Conservation (phyloP, 92 coral and sea anemone genomes). For the Porites lobata region DNA sequence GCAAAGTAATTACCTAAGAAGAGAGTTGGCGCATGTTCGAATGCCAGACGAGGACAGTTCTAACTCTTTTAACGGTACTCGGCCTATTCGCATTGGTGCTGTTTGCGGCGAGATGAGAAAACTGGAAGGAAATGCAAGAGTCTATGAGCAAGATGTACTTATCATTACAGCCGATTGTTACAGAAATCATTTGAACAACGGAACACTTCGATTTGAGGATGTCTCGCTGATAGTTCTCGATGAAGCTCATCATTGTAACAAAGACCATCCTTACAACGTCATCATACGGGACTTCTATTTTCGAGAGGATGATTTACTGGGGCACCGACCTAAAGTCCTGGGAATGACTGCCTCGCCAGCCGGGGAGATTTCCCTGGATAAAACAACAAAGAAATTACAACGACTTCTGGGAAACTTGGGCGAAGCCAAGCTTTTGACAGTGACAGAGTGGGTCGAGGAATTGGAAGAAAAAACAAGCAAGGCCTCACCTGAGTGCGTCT, state of each 20-base stretch:
- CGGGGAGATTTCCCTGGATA: constrained; percentile 84
- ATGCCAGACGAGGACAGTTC: constrained; percentile 42
- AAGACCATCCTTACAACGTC: constrained; percentile 93
- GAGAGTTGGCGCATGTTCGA: constrained; percentile 72
- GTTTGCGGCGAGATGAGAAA: constrained; percentile 94
- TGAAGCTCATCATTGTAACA: constrained; percentile 91
- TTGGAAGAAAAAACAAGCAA: constrained; percentile 77
- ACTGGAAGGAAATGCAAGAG: constrained; percentile 82
- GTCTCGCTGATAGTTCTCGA: constrained; percentile 88
- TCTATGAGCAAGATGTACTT: constrained; percentile 90
- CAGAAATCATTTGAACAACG: constrained; percentile 88
- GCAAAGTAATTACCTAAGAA: constrained; percentile 81
- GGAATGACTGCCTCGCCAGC: constrained; percentile 94
- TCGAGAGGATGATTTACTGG: constrained; percentile 48
- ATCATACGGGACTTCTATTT: constrained; percentile 92
- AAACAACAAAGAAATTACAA: constrained; percentile 83
- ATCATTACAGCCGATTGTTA: constrained; percentile 94
- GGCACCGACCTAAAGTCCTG: constrained; percentile 86
- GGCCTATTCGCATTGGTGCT: constrained; percentile 91
- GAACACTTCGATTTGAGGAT: constrained; percentile 91
- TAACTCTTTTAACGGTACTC: constrained; percentile 30
- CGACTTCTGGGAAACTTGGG: constrained; percentile 82
- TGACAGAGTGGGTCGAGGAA: constrained; percentile 61
- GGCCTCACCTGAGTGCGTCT: constrained; percentile 73
- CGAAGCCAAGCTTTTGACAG: constrained; percentile 80